Evolutionary conservation across 2,888 invertebrate species (phyloP), one percentile per base, ranked within the genome.

Genomic region (Eumerus sabulonum): DNA sequence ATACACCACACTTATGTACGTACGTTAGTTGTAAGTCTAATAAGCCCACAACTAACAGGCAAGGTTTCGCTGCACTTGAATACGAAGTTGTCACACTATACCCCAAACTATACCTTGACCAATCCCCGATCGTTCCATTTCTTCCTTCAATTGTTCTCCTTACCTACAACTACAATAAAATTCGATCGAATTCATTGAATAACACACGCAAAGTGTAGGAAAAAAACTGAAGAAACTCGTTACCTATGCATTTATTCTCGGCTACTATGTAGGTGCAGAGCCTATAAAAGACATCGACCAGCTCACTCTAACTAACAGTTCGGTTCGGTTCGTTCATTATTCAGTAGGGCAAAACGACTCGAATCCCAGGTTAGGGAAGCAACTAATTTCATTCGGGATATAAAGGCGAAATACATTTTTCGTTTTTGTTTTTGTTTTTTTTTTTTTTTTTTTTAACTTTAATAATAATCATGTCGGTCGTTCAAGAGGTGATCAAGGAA

Each of bases 401-500:
- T 42, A 42, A 19, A 40, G 12, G 54, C 17, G 16, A 12, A 40
- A 40, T 36, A 36, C 7, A 36, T 9, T n/a, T n/a, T n/a, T n/a
- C n/a, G n/a, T n/a, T n/a, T n/a, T n/a, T n/a, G n/a, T n/a, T n/a
- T n/a, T n/a, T n/a, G n/a, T n/a, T n/a, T n/a, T n/a, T n/a, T n/a
- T n/a, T n/a, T n/a, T n/a, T n/a, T n/a, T n/a, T n/a, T n/a, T n/a
- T n/a, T n/a, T 2, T 40, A 40, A 40, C 5, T 11, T n/a, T 3
- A 64, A 57, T 53, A 38, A 51, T 35, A 18, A 19, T 54, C 54
- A 86, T 86, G 85, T 81, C 84, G 82, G 70, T 88, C 40, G 64
- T 81, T 7, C 82, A 83, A 83, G 89, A 88, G 83, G 84, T 87
- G 81, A 83, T 87, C 54, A 86, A 86, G 82, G 89, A 88, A 73